Percentiles rank a stretch among this genome's conserved stretches.
Conservation (phyloP, 2,113 vertebrate genomes). For the Porphyrio hochstetteri region DNA sequence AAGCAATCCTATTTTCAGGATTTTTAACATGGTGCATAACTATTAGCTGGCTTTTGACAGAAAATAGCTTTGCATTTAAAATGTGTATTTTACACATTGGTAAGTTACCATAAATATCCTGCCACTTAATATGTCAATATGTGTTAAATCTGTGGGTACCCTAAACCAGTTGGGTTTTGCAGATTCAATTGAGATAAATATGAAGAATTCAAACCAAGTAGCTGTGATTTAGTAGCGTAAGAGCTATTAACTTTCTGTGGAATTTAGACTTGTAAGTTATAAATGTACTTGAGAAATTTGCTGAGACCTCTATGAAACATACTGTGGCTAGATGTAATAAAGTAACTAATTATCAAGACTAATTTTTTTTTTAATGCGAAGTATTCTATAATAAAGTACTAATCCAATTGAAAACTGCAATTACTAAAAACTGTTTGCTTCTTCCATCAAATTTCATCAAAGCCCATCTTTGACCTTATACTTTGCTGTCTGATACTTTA, state of each 20-base stretch:
- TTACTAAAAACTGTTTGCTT: neutral
- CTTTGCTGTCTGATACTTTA: neutral
- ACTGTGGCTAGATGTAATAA: neutral
- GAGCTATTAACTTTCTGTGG: neutral
- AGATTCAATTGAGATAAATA: neutral
- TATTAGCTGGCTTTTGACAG: neutral
- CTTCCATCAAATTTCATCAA: neutral
- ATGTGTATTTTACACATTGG: fast-evolving
- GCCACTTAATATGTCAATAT: neutral
- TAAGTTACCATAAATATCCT: neutral
- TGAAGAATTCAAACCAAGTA: neutral
- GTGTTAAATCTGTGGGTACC: neutral
- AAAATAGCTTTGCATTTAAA: neutral
- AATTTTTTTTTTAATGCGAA: neutral
- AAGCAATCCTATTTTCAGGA: neutral
- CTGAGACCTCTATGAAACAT: neutral
- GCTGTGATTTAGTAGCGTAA: neutral
- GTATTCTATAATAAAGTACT: neutral
- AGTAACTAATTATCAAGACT: neutral
- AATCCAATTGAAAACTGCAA: neutral
- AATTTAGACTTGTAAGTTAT: neutral
- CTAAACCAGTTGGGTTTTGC: neutral
- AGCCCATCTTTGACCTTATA: conserved; percentile 4
- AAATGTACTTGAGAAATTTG: neutral
- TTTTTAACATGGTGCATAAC: neutral